Base-by-base conservation (phyloP, 2,888 invertebrate species). In the Apeira syringaria region DNA sequence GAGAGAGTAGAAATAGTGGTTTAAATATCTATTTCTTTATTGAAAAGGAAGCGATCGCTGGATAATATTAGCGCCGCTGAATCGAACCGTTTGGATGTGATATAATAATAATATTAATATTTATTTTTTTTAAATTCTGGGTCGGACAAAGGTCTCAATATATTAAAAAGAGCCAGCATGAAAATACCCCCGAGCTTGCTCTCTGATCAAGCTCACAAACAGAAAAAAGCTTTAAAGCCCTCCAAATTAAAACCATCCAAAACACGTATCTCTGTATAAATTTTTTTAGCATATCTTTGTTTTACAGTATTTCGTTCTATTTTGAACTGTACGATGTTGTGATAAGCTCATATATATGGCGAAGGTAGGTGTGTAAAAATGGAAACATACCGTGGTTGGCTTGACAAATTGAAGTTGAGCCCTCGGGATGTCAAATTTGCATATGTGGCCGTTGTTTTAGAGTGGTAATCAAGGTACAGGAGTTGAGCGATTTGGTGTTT, bases 381-480 rank as follows among this genome's bases (percentile, higher is more conserved):
- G 39, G 38, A 36, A 47, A 61, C 53, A 62, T 57, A 57, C 53
- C 18, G 34, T 50, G 51, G 37, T 55, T 60, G 50, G 63, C 60
- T 72, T 79, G 80, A 83, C 82, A 83, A 83, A 84, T 83, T 81
- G 80, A 74, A 80, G 77, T 73, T 66, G 73, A 64, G 62, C 68
- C 59, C 68, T 53, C 33, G 60, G 73, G 71, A 72, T 59, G 68
- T 60, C 55, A 59, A 72, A 83, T 84, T 81, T 81, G 76, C 80
- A 81, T 83, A 69, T 68, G 75, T 71, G 69, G 63, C 62, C 64
- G 73, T 68, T 74, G 68, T 65, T 64, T 64, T 50, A 40, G 49
- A 52, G 46, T 39, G 22, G 34, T 35, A 36, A 18, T 31, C 41
- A 9, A 26, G 17, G 9, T 25, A 29, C 30, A 31, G 40, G 38